Percentiles rank a stretch among this genome's conserved stretches.
phyloP scores from a whole-genome alignment of 2,113 vertebrate species.

The Laticauda laticaudata region DNA sequence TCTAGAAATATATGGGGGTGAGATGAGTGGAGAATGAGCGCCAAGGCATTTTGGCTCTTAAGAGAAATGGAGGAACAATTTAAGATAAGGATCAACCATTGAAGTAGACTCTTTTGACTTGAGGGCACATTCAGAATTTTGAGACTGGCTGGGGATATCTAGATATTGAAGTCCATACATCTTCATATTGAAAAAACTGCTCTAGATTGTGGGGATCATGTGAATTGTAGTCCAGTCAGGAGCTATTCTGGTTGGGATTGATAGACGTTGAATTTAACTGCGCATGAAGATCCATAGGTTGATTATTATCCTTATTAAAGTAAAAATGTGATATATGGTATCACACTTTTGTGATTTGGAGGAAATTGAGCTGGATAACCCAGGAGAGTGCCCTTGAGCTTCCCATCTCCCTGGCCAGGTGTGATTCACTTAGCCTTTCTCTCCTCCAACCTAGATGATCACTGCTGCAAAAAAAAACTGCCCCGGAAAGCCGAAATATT shows the following conservation, averaged over 20 bases:
- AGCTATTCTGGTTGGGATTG: neutral
- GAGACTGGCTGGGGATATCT: neutral
- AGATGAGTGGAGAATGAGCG: neutral
- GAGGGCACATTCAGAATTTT: neutral
- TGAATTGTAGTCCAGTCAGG: neutral
- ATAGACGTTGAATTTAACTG: neutral
- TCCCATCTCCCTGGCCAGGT: neutral
- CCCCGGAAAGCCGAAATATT: conserved; percentile 50
- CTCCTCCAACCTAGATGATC: conserved; percentile 51
- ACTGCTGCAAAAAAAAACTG: conserved; percentile 53
- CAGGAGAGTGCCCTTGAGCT: neutral
- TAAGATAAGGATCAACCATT: neutral
- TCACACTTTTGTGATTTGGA: neutral
- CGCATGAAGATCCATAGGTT: too few relatives aligned
- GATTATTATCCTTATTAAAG: neutral
- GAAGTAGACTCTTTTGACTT: neutral
- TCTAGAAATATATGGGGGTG: neutral
- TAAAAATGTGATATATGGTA: neutral
- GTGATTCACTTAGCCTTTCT: neutral
- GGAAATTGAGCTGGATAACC: neutral
- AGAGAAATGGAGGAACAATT: neutral
- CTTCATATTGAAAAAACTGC: neutral
- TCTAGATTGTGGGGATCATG: neutral
- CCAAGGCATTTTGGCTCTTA: neutral
- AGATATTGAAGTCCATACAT: neutral